Evolutionary conservation across 2,888 invertebrate species (phyloP).

Genomic region (Ectemnius lituratus): DNA sequence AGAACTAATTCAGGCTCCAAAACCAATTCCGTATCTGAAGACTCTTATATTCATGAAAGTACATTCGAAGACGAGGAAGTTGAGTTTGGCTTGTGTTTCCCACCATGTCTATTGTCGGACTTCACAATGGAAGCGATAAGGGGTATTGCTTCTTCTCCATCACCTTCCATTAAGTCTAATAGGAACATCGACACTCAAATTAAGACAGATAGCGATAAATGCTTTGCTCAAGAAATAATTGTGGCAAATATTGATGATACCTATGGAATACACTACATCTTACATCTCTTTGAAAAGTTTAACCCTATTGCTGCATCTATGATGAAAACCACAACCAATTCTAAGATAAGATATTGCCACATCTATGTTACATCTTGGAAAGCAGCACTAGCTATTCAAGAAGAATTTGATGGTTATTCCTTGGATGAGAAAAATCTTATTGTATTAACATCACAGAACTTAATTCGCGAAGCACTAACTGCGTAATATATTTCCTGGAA

Average conservation of each 20-base stretch:
- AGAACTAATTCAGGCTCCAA: no score
- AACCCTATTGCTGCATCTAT: constrained; percentile 63
- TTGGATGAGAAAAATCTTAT: constrained; percentile 61
- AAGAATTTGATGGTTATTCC: constrained; percentile 57
- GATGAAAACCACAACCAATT: constrained; percentile 42
- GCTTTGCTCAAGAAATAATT: constrained; percentile 63
- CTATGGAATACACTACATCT: constrained; percentile 60
- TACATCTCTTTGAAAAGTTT: constrained; percentile 66
- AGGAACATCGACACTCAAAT: rapidly evolving
- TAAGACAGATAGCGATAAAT: not conserved
- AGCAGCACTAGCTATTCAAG: constrained; percentile 56
- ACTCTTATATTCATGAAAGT: no score
- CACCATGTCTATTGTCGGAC: no score
- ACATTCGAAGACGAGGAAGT: no score
- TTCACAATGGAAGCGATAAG: no score
- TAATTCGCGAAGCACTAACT: constrained; percentile 30
- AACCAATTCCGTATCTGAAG: no score
- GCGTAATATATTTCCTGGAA: not conserved
- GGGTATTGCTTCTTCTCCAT: no score
- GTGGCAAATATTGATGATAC: constrained; percentile 66
- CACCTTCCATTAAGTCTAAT: not conserved
- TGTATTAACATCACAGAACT: constrained; percentile 50
- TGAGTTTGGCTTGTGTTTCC: no score
- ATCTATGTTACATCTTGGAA: constrained; percentile 62
- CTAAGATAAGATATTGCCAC: constrained; percentile 63